These are phyloP conservation scores for Mobula birostris DNA, from an alignment of 2,113 vertebrate species.

Conservation along the genomic window DNA sequence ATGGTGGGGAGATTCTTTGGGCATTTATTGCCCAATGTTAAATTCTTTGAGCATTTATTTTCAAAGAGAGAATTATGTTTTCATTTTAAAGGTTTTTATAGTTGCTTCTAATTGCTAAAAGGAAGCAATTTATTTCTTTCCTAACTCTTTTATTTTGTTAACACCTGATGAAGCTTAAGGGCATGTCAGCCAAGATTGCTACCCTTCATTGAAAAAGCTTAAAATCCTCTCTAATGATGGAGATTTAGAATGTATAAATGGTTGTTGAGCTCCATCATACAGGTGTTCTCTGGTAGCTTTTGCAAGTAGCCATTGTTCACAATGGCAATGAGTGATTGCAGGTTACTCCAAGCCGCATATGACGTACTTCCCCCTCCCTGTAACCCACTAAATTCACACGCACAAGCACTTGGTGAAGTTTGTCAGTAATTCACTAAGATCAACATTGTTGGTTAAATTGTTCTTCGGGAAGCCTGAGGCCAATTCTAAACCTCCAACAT, in stretches of 20 bases:
- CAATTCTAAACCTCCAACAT: neutral
- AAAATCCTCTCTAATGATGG: constrained; percentile 33
- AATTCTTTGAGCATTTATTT: neutral
- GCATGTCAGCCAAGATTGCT: neutral
- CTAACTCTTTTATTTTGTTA: neutral
- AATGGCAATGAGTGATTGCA: neutral
- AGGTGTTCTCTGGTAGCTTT: neutral
- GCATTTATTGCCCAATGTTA: too few species aligned
- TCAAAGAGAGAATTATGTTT: neutral
- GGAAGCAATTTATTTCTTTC: constrained; percentile 9
- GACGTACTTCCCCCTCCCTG: neutral
- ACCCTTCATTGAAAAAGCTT: neutral
- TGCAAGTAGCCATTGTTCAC: neutral
- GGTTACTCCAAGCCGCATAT: neutral
- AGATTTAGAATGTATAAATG: neutral
- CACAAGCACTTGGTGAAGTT: too few species aligned
- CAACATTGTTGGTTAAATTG: neutral
- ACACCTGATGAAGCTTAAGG: neutral
- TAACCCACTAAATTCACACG: neutral
- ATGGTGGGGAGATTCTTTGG: neutral
- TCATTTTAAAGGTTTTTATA: neutral
- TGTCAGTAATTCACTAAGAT: neutral
- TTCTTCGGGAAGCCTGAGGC: neutral
- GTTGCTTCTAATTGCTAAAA: neutral
- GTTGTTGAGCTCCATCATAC: neutral